These are phyloP conservation scores for Dipodomys stephensi DNA, from an alignment of 2,113 vertebrate genomes.

Conservation along the genomic window DNA sequence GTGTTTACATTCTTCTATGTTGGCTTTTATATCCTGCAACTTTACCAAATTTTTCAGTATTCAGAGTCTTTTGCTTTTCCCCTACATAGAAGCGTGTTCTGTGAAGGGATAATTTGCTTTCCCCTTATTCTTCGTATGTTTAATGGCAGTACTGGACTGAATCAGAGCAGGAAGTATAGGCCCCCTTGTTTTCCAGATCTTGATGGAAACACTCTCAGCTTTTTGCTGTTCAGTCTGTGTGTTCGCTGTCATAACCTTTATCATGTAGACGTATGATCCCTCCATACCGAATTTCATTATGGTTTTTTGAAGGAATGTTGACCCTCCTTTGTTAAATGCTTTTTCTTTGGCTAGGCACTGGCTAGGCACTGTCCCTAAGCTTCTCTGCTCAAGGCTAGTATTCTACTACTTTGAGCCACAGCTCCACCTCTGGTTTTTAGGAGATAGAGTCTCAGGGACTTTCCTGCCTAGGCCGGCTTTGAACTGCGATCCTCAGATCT, in stretches of 20 bases:
- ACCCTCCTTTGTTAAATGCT: background rate
- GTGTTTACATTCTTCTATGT: too few species aligned
- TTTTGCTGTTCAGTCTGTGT: too few species aligned
- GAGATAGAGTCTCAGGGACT: too few species aligned
- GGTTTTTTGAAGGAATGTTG: background rate
- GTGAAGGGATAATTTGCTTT: too few species aligned
- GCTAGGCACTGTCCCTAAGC: too few species aligned
- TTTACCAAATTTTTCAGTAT: background rate
- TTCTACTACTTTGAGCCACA: too few species aligned
- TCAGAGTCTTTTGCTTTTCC: background rate
- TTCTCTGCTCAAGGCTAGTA: too few species aligned
- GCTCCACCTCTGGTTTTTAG: too few species aligned
- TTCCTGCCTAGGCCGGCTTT: too few species aligned
- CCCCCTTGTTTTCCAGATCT: background rate
- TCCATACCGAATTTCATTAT: background rate
- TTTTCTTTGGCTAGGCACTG: background rate
- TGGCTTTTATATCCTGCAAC: background rate
- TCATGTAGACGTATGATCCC: too few species aligned
- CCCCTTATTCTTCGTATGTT: background rate
- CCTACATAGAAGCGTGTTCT: background rate
- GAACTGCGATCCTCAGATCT: too few species aligned
- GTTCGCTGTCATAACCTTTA: background rate
- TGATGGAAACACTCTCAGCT: too few species aligned
- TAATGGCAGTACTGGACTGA: background rate
- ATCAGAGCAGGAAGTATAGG: background rate